These are phyloP conservation scores for Cosmopolites sordidus DNA, from an alignment of 2,888 invertebrate species.

Conservation along the genomic window DNA sequence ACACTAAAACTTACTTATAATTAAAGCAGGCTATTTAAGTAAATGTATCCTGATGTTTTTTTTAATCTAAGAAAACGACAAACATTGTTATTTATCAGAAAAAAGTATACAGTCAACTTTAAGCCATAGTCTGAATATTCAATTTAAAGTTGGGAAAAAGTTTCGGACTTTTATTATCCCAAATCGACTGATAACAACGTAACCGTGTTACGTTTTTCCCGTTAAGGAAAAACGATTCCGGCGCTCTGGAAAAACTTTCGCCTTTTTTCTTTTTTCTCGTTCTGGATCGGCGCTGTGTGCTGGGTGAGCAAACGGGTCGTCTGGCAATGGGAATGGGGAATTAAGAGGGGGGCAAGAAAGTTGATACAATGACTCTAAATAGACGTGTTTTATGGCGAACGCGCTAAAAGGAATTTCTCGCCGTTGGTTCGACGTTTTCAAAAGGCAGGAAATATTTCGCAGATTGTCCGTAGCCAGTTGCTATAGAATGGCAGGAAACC, in stretches of 20 bases:
- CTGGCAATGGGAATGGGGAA: constrained; percentile 7
- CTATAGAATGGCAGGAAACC: too few relatives aligned
- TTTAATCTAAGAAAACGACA: too few relatives aligned
- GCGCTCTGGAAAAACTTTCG: constrained; percentile 11
- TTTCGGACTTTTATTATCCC: constrained; percentile 20
- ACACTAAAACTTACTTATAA: too few relatives aligned
- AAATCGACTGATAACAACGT: constrained; percentile 19
- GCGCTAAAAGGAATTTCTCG: too few relatives aligned
- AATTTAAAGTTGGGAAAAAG: constrained; percentile 18
- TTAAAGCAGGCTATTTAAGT: too few relatives aligned
- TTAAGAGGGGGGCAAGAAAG: constrained; percentile 6
- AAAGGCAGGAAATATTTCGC: constrained; percentile 4
- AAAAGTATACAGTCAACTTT: constrained; percentile 6
- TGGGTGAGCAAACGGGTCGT: constrained; percentile 3
- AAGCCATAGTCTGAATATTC: constrained; percentile 13
- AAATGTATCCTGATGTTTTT: too few relatives aligned
- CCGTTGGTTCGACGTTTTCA: too few relatives aligned
- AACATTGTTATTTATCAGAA: too few relatives aligned
- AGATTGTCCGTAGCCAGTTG: too few relatives aligned
- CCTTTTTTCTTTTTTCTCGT: constrained; percentile 8
- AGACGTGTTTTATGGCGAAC: constrained; percentile 10
- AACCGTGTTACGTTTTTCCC: constrained; percentile 14
- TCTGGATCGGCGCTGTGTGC: too few relatives aligned
- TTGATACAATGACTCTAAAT: constrained; percentile 17
- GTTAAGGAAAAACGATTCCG: constrained; percentile 20